Conservation (phyloP, 1,140 invertebrate genomes). For the Papilio polyxenes region DNA sequence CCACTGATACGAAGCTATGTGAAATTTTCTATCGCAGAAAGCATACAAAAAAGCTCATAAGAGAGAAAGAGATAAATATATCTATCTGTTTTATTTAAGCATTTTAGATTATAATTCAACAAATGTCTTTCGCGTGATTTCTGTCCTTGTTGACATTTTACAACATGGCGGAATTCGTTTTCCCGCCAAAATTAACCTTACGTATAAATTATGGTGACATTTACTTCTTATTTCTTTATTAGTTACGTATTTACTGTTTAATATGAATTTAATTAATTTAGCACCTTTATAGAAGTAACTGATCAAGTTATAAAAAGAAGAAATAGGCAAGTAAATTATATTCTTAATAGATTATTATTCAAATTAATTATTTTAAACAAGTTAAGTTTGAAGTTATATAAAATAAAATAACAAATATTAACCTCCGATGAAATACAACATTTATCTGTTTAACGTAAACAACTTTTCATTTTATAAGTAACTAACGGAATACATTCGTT, state of each 20-base stretch:
- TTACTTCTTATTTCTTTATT: background rate
- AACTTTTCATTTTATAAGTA: background rate
- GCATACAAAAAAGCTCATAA: background rate
- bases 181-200: slow-evolving; percentile 30
- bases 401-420: background rate
- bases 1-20: background rate
- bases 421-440: background rate
- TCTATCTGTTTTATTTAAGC: background rate
- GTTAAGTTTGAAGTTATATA: background rate
- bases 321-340: no score
- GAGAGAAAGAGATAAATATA: background rate
- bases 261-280: slow-evolving; percentile 1
- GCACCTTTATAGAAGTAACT: no score
- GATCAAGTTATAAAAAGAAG: no score
- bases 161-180: slow-evolving; percentile 26
- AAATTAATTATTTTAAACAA: no score
- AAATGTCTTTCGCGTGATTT: background rate
- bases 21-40: background rate
- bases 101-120: background rate
- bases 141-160: background rate
- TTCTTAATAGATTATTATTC: no score
- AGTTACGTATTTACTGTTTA: background rate
- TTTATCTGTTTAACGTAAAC: background rate
- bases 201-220: background rate
- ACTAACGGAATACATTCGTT: background rate